Evolutionary conservation across 2,797 vertebrate species (phyloP), one percentile per base, ranked within the genome.

Genomic region (Anas capensis): DNA sequence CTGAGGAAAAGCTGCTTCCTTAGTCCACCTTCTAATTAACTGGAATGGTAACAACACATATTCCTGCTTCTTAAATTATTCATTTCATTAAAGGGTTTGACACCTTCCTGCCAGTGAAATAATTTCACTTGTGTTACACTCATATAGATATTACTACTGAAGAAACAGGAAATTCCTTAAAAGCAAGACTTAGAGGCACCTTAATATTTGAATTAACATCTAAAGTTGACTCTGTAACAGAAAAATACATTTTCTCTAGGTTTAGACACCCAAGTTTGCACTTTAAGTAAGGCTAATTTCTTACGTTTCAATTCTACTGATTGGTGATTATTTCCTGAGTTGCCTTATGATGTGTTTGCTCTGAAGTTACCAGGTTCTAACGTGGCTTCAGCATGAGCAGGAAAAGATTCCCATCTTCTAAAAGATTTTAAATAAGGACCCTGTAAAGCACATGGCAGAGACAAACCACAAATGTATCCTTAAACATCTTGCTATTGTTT

Each of bases 141-240:
- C 17, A 48, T 14, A 68, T 42, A 84, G 80, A 78, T 66, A 95
- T 54, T 85, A 12, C 31, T 21, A 68, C 34, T 16, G 20, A 91
- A 81, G 31, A 42, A 58, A 79, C 68, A 75, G 40, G 38, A 79
- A 94, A 53, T 58, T 8, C 29, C 62, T 69, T 90, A 86, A 83
- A 93, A 91, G 68, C 33, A 66, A 85, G 54, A 78, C 48, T 92
- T 48, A 68, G 58, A 90, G 88, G 34, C 33, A 33, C 21, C 71
- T 85, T 79, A 78, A 77, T 82, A 89, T 69, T 86, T 86, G 87
- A 56, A 34, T 77, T 65, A 89, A 54, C 40, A 76, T 66, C 80
- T 79, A 86, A 53, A 92, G 26, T 60, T 68, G 70, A 42, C 76
- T 92, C 62, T 62, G 38, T 66, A 90, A 88, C n/a, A 40, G 69